Conservation (phyloP, 2,888 invertebrate genomes). For the Oligia latruncula region DNA sequence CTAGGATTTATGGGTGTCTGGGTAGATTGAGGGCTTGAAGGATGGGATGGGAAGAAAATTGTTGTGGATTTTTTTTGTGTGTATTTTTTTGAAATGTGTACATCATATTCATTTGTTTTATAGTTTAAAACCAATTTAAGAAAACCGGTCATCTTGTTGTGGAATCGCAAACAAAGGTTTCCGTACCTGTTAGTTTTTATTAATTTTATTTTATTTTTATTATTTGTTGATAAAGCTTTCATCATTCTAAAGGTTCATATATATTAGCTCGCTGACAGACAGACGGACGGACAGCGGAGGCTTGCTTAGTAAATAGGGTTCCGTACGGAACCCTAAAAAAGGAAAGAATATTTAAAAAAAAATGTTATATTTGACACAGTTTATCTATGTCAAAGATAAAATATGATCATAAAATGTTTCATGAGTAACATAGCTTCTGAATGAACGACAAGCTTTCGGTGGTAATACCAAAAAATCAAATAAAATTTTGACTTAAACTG, state of each 20-base stretch:
- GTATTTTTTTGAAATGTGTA: neutral
- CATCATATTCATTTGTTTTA: neutral
- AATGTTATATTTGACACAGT: too few species aligned
- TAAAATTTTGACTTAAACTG: too few species aligned
- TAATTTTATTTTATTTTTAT: neutral
- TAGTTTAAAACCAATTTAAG: neutral
- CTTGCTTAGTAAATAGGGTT: neutral
- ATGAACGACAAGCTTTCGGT: neutral
- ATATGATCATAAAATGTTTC: neutral
- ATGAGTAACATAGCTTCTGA: neutral
- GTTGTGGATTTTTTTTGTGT: neutral
- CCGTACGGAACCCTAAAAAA: too few species aligned
- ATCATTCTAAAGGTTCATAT: neutral
- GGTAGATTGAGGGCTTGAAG: constrained; percentile 24
- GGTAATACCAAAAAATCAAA: neutral
- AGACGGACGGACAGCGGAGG: neutral
- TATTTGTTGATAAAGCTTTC: neutral
- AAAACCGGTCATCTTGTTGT: neutral
- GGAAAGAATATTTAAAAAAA: neutral
- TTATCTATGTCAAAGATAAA: neutral
- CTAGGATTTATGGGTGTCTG: constrained; percentile 56
- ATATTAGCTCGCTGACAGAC: neutral
- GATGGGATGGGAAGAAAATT: neutral
- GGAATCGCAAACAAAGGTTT: too few species aligned
- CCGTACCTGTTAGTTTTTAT: too few species aligned